phyloP scores from a whole-genome alignment of 2,797 vertebrate species.

The Garrulus glandarius region DNA sequence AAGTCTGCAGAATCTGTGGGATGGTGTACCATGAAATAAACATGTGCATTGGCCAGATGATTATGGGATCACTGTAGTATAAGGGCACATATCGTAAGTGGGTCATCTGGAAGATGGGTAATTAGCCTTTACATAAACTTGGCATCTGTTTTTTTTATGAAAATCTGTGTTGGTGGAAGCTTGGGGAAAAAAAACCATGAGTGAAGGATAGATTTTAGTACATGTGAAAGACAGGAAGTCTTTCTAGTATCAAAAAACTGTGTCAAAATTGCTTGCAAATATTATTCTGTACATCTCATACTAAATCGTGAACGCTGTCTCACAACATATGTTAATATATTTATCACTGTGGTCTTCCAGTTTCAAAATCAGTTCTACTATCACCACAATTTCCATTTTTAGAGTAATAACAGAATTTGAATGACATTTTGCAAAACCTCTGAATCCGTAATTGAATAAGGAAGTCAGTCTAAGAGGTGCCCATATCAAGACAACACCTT shows the following conservation, averaged over 20 bases:
- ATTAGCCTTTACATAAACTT: slow-evolving; percentile 58
- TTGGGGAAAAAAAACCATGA: not conserved
- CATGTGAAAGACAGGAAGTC: not conserved
- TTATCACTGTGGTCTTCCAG: not conserved
- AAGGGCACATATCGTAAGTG: not conserved
- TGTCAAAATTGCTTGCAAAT: not conserved
- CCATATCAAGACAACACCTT: not conserved
- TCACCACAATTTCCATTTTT: not conserved
- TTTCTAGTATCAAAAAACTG: not conserved
- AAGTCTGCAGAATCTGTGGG: slow-evolving; percentile 15
- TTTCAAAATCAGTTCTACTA: not conserved
- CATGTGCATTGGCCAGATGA: not conserved
- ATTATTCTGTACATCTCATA: not conserved
- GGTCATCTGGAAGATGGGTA: slow-evolving; percentile 13
- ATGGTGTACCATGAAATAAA: not conserved
- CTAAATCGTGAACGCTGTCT: not conserved
- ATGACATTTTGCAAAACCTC: not conserved
- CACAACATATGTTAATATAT: not conserved
- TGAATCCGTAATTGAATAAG: not conserved
- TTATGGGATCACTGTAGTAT: slow-evolving; percentile 4
- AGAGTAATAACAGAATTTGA: not conserved
- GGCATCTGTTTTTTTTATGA: slow-evolving; percentile 23
- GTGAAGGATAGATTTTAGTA: not conserved
- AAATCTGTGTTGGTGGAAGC: not conserved
- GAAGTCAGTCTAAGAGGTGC: not conserved